Evolutionary conservation across 2,113 vertebrate species (phyloP), one percentile per base, ranked within the genome.

Genomic region (Cyanistes caeruleus): DNA sequence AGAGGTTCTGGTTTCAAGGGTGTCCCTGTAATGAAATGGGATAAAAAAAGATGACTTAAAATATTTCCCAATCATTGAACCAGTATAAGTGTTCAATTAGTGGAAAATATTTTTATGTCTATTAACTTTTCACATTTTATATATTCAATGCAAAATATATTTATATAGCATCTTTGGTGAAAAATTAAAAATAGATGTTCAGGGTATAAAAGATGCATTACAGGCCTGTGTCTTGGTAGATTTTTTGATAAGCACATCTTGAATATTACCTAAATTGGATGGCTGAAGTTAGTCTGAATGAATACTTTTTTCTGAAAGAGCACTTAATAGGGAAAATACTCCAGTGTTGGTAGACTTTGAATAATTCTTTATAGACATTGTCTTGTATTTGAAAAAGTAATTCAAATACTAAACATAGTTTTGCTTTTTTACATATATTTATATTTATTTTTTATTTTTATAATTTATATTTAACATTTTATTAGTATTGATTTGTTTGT

Each of bases 1-100:
- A 77, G 97, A 55, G 99, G 99, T 93, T 98, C 98, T 21, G 98
- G 97, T 90, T 99, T 99, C 73, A 98, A 98, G 35, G 78, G 91
- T 72, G 90, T 95, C 67, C 99, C 99, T 99, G 91, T 81, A 97
- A 95, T 60, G 88, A n/a, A 97, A 87, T 27, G 30, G 15, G 94
- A 24, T 15, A 30, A 44, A 27, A 82, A 43, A 65, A 79, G 30
- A 13, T 1, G 2, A 35, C 49, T 7, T 62, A 33, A 90, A 73
- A 63, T 16, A 6, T 48, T 64, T 82, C 15, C 33, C 17, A 67
- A 60, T 51, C 28, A 14, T 14, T 68, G 15, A 88, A 13, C 5
- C 23, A 52, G 3, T 59, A 2, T 21, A 51, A 88, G 17, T 51
- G 22, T 59, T 84, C 10, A 55, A 7, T 55, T 37, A 81, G 8